phyloP scores from a whole-genome alignment of 1,140 invertebrate genomes.

The Heliconius melpomene region DNA sequence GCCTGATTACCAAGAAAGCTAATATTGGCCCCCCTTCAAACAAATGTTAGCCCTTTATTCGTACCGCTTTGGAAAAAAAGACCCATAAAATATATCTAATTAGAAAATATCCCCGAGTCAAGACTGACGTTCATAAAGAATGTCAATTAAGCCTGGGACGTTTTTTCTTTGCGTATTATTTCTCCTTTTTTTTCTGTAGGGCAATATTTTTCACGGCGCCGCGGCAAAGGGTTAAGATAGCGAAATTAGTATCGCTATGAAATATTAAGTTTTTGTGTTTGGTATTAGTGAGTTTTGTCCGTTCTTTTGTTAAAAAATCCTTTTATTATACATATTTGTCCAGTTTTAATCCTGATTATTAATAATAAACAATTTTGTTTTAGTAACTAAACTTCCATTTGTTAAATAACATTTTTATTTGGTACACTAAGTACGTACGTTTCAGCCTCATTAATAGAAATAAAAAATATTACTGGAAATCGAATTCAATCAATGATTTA shows the following conservation, averaged over 20 bases:
- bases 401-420: too few species aligned
- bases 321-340: neutral
- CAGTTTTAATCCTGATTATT: too few species aligned
- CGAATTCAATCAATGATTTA: too few species aligned
- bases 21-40: constrained; percentile 76
- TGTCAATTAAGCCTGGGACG: constrained; percentile 79
- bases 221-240: constrained; percentile 78
- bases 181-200: constrained; percentile 37
- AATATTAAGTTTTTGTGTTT: constrained; percentile 78
- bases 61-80: constrained; percentile 74
- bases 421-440: too few species aligned
- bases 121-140: constrained; percentile 81
- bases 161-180: constrained; percentile 66
- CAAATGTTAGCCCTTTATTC: constrained; percentile 80
- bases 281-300: constrained; percentile 38
- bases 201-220: constrained; percentile 75
- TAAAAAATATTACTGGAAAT: too few species aligned
- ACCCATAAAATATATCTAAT: constrained; percentile 82
- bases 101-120: constrained; percentile 81
- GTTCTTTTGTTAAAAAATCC: neutral
- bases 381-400: too few species aligned
- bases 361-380: too few species aligned
- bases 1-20: constrained; percentile 75
- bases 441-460: too few species aligned
- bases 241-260: constrained; percentile 81